Conservation (phyloP, 2,113 vertebrate genomes). For the Peromyscus polionotus region DNA sequence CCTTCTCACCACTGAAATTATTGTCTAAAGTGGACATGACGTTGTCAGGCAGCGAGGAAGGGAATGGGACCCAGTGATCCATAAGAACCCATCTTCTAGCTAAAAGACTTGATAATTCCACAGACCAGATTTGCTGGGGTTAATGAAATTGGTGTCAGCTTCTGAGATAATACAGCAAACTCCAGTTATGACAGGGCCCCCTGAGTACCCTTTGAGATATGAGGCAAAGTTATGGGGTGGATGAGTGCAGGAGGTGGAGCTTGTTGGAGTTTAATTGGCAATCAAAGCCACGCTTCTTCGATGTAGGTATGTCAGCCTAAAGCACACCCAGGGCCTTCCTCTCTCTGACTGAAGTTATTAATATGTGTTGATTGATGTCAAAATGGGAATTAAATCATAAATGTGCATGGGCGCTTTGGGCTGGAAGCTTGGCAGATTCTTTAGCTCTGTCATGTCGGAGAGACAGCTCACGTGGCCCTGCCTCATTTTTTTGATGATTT, state of each 20-base stretch:
- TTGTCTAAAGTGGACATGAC: neutral
- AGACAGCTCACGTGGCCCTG: constrained; percentile 82
- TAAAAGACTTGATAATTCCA: neutral
- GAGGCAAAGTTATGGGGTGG: constrained; percentile 76
- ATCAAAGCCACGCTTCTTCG: constrained; percentile 77
- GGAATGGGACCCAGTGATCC: neutral
- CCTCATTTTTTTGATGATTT: constrained; percentile 86
- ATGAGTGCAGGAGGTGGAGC: constrained; percentile 72
- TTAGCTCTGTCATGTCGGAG: constrained; percentile 87
- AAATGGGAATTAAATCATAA: constrained; percentile 89
- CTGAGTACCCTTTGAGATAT: constrained; percentile 73
- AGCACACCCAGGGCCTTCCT: constrained; percentile 84
- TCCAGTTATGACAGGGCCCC: constrained; percentile 72
- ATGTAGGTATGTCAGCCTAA: constrained; percentile 81
- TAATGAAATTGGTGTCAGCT: constrained; percentile 80
- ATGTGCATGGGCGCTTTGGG: constrained; percentile 77
- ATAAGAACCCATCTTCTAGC: neutral
- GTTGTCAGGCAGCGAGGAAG: neutral
- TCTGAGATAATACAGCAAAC: constrained; percentile 72
- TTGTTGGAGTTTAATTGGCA: constrained; percentile 86
- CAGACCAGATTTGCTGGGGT: constrained; percentile 6
- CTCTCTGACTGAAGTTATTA: constrained; percentile 87
- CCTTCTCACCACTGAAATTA: neutral
- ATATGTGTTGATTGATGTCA: constrained; percentile 88
- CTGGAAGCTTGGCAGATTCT: constrained; percentile 83